Percentiles rank a stretch among this genome's conserved stretches.
phyloP scores from a whole-genome alignment of 2,113 vertebrate genomes.

The Muntiacus muntjak region DNA sequence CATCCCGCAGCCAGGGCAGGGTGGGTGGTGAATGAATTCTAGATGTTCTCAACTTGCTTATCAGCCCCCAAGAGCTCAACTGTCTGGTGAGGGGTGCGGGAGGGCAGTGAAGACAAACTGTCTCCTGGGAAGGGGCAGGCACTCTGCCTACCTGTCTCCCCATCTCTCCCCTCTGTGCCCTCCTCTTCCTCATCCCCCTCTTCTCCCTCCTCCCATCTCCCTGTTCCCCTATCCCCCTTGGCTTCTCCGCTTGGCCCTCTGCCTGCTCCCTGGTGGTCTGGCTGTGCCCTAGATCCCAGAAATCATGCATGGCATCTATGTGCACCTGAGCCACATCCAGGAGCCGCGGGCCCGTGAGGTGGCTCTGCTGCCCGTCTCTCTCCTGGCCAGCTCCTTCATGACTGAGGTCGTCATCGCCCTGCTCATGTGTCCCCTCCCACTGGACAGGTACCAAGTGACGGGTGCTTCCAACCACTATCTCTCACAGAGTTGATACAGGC shows the following conservation, averaged over 20 bases:
- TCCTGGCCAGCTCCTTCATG: slow-evolving; percentile 73
- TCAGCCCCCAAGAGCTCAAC: background rate
- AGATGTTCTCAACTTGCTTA: background rate
- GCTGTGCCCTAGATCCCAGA: slow-evolving; percentile 66
- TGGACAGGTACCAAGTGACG: slow-evolving; percentile 68
- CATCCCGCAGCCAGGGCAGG: background rate
- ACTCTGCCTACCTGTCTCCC: background rate
- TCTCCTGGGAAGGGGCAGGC: background rate
- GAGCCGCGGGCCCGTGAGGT: slow-evolving; percentile 39
- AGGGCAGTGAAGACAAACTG: background rate
- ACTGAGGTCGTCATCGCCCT: slow-evolving; percentile 67
- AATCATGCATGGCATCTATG: slow-evolving; percentile 66
- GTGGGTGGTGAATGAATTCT: background rate
- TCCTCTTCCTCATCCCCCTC: background rate
- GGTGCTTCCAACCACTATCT: background rate
- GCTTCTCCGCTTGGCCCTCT: background rate
- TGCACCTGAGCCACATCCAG: slow-evolving; percentile 61
- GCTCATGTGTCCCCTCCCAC: slow-evolving; percentile 70
- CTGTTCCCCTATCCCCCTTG: background rate
- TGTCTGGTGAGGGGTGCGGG: background rate
- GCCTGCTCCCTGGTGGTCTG: background rate
- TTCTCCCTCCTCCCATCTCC: background rate
- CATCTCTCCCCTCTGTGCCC: background rate
- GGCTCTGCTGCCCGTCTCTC: slow-evolving; percentile 60
- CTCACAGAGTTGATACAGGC: background rate